phyloP scores from a whole-genome alignment of 1,140 invertebrate species.

The Diorhabda elongata region DNA sequence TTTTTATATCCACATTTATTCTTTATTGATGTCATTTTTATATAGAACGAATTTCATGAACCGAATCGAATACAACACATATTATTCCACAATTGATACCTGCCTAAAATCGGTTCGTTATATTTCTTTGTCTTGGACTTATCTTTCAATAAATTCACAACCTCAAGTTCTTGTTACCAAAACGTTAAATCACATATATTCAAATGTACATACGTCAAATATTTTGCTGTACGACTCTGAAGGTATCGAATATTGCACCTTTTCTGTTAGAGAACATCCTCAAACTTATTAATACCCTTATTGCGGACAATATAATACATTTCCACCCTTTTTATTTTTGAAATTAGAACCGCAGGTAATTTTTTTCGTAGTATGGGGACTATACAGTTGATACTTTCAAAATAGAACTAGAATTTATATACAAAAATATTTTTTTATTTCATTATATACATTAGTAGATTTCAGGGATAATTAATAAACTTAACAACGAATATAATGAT shows the following conservation, averaged over 20 bases:
- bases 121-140: slow-evolving; percentile 26
- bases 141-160: neutral
- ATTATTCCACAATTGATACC: slow-evolving; percentile 1
- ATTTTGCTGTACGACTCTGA: neutral
- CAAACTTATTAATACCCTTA: slow-evolving; percentile 12
- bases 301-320: slow-evolving; percentile 16
- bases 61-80: neutral
- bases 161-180: neutral
- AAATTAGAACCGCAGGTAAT: neutral
- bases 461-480: too few relatives aligned
- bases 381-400: too few relatives aligned
- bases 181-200: neutral
- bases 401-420: too few relatives aligned
- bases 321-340: slow-evolving; percentile 7
- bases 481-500: too few relatives aligned
- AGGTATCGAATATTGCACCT: slow-evolving; percentile 1
- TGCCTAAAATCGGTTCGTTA: slow-evolving; percentile 17
- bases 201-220: neutral
- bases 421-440: too few relatives aligned
- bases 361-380: neutral
- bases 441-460: too few relatives aligned
- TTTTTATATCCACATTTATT: too few relatives aligned
- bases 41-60: slow-evolving; percentile 6
- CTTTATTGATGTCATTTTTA: neutral
- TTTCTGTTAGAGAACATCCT: slow-evolving; percentile 3